A percentile compares a stretch with the other conserved stretches of the same genome.
These are phyloP conservation scores for Strix uralensis DNA, from an alignment of 2,113 vertebrate species.

Conservation along the genomic window DNA sequence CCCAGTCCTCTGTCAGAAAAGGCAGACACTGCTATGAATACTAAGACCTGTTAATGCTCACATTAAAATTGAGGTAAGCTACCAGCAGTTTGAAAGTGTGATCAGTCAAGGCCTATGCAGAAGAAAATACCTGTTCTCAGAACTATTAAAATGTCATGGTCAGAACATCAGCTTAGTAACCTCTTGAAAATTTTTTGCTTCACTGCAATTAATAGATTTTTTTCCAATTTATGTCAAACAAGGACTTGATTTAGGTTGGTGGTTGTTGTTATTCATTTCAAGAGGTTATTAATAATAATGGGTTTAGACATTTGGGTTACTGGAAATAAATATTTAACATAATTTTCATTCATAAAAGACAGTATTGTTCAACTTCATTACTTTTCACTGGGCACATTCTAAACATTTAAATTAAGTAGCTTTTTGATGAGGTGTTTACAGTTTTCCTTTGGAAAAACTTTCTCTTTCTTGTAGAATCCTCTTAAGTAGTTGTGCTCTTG, in stretches of 20 bases:
- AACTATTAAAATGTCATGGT: neutral
- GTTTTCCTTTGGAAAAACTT: neutral
- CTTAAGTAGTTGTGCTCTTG: neutral
- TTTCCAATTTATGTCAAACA: neutral
- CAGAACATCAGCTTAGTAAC: neutral
- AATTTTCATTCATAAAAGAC: neutral
- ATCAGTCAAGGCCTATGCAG: neutral
- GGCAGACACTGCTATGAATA: neutral
- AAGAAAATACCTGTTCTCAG: neutral
- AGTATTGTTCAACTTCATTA: neutral
- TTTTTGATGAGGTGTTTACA: neutral
- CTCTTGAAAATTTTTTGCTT: neutral
- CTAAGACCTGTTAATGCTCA: neutral
- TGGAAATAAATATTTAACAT: neutral
- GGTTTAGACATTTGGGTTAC: neutral
- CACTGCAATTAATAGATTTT: neutral
- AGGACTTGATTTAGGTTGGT: neutral
- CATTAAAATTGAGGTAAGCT: neutral
- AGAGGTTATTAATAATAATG: neutral
- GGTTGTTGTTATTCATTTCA: neutral
- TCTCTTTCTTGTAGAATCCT: neutral
- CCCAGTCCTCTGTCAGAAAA: neutral
- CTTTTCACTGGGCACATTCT: neutral
- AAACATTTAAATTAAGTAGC: neutral
- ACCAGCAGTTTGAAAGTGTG: neutral